These are phyloP conservation scores for Apotomis betuletana DNA, from an alignment of 2,888 invertebrate species.

Conservation along the genomic window DNA sequence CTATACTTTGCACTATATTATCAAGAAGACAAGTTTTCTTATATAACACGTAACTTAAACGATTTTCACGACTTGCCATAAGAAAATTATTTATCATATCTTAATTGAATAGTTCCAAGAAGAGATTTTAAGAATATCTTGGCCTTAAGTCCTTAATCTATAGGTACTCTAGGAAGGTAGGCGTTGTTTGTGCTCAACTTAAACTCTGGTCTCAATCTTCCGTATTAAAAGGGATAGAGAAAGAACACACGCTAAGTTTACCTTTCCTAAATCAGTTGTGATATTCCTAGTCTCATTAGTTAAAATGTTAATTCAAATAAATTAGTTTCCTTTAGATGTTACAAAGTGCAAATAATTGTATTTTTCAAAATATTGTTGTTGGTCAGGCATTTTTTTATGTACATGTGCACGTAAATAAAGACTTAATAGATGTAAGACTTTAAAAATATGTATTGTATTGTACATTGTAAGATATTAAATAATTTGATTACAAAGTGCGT, in stretches of 20 bases:
- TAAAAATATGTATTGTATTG: conserved; percentile 44
- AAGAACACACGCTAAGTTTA: conserved; percentile 35
- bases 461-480: conserved; percentile 50
- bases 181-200: conserved; percentile 38
- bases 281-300: conserved; percentile 51
- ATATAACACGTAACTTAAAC: too few species aligned
- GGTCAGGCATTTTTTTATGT: conserved; percentile 45
- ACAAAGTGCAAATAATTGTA: conserved; percentile 36
- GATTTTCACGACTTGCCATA: too few species aligned
- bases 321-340: conserved; percentile 27
- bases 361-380: conserved; percentile 38
- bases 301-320: conserved; percentile 41
- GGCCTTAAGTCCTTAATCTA: conserved; percentile 19
- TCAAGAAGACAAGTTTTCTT: background rate
- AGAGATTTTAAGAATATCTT: conserved; percentile 11
- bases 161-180: conserved; percentile 33
- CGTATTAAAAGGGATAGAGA: conserved; percentile 39
- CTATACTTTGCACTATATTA: too few species aligned
- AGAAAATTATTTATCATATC: background rate
- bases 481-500: conserved; percentile 50
- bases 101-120: background rate
- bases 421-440: conserved; percentile 62
- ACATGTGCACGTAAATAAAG: conserved; percentile 69
- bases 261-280: conserved; percentile 46
- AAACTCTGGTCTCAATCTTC: conserved; percentile 42